Base-by-base conservation (phyloP, 2,797 vertebrate genomes). In the Halcyon smyrnensis region DNA sequence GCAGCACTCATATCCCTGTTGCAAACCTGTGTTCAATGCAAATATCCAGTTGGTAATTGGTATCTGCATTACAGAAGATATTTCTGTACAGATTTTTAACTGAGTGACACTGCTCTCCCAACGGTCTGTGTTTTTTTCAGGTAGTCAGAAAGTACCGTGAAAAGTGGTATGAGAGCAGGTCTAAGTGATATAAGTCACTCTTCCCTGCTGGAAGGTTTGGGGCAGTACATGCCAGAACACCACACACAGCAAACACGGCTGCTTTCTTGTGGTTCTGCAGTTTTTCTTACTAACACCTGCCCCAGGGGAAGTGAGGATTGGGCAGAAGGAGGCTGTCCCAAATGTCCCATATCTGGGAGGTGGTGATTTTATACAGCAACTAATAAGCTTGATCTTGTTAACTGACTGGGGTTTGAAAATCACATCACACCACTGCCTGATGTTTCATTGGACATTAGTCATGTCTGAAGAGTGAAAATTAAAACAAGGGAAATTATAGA, bases 321-420 rank as follows among this genome's bases (percentile, higher is more conserved):
- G 3, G 19, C 4, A 60, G 36, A 60, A 63, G 53, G 62, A 19
- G 62, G 9, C 20, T 78, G 17, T 53, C 12, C 11, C 11, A 39
- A 39, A 16, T 1, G 5, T 57, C 50, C 32, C 53, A 81, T 1
- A 67, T 54, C 19, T n/a, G 28, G 12, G 17, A 59, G 0, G 0
- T 39, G 39, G 5, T 56, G 13, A 12, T n/a, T 79, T 78, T 75
- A 28, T 71, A 78, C 7, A 48, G 9, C 8, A 45, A 9, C 12
- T 19, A 41, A 79, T 41, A 12, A 79, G 8, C 10, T 64, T 53
- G 27, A 19, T 59, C 20, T 62, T 5, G 27, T 15, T 19, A 73
- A 14, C 11, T 28, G 5, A 37, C 62, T 62, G 59, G 78, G 8
- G 16, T 37, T 86, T 84, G 63, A 86, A 93, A 87, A 81, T 63